Evolutionary conservation across 2,113 vertebrate genomes (phyloP), one percentile per base, ranked within the genome.

Genomic region (Callaeas wilsoni): DNA sequence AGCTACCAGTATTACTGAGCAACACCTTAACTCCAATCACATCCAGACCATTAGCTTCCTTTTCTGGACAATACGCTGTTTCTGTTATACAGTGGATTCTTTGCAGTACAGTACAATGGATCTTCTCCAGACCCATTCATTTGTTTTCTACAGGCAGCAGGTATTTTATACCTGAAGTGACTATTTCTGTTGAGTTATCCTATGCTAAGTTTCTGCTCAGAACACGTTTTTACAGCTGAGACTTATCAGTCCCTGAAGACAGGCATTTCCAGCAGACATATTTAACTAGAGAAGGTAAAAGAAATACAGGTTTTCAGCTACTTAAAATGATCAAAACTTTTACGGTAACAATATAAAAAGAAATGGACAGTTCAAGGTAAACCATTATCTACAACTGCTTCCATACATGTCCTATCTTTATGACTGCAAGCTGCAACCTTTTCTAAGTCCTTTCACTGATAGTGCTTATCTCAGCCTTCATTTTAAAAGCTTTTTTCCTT

Each of bases 311-410:
- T 3, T 84, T 94, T 84, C 87, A 93, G 53, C 44, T 79, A 73
- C 76, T 79, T 71, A 75, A 32, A 65, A 89, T 89, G 87, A 95
- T 37, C 70, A 83, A 63, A 87, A 25, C 29, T 10, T 52, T 39
- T 76, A 76, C 16, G 35, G 41, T 53, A 87, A 69, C 37, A 82
- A 64, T 76, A 82, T 71, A 73, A 93, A 89, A 95, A 84, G 64
- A 93, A 95, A 95, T 68, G 15, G 55, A 86, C 37, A 64, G 69
- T 69, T 93, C 73, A 95, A 93, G 76, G 93, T 85, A 95, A 89
- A 94, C 56, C 17, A 76, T 70, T 86, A 92, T 87, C 93, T 87
- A 59, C 29, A 84, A 57, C 11, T 23, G 2, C 69, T 94, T 92
- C 65, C 65, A 62, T 41, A 64, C 41, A 53, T 6, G 16, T 56